These are phyloP conservation scores for Eremophila alpestris DNA, from an alignment of 2,797 vertebrate species.

Conservation along the genomic window DNA sequence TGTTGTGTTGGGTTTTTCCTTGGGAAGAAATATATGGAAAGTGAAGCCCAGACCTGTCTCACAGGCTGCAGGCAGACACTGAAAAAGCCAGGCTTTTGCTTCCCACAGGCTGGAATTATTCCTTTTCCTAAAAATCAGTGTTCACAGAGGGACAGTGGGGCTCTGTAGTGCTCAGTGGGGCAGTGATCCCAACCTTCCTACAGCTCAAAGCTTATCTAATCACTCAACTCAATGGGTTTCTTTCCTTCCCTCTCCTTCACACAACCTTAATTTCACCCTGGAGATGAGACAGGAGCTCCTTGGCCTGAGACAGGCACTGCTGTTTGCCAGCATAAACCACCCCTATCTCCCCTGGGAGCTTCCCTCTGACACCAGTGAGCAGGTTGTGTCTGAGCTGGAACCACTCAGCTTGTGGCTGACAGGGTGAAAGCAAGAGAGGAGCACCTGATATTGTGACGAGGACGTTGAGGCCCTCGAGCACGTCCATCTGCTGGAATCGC, in stretches of 20 bases:
- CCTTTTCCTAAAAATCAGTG: background rate
- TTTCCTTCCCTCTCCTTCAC: background rate
- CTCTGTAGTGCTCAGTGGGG: background rate
- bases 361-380: background rate
- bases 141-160: background rate
- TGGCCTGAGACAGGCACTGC: background rate
- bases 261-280: background rate
- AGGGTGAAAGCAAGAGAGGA: accelerated
- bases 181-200: background rate
- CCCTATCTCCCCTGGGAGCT: background rate
- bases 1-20: background rate
- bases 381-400: background rate
- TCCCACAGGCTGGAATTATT: background rate
- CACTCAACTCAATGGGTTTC: background rate
- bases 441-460: slow-evolving; percentile 98
- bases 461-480: slow-evolving; percentile 96
- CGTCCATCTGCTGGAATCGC: slow-evolving; percentile 98
- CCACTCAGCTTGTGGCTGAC: accelerated
- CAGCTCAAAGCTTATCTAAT: background rate
- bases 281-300: background rate
- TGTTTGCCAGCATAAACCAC: background rate
- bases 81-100: background rate
- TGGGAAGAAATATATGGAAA: background rate
- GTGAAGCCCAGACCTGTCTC: background rate
- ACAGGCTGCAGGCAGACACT: background rate